Evolutionary conservation across 2,113 vertebrate species (phyloP).

Genomic region (Passer montanus): DNA sequence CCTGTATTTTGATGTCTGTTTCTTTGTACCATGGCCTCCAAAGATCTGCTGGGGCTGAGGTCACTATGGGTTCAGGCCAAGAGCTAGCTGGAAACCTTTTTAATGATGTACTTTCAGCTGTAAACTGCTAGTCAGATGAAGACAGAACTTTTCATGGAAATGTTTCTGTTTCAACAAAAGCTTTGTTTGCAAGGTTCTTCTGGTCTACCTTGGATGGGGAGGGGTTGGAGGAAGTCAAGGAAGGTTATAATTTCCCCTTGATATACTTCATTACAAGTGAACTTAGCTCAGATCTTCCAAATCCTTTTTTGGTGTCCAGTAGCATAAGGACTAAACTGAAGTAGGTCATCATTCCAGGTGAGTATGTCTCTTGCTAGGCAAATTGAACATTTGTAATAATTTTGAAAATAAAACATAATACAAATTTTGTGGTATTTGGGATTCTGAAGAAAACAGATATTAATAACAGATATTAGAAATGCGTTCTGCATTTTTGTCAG

Average conservation of each 20-base stretch:
- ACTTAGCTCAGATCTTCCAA: not conserved
- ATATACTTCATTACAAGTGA: not conserved
- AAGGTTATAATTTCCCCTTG: not conserved
- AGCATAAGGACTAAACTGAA: not conserved
- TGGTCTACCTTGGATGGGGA: not conserved
- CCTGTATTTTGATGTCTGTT: not conserved
- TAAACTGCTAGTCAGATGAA: not conserved
- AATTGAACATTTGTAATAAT: not conserved
- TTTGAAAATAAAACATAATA: not conserved
- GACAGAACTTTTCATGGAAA: not conserved
- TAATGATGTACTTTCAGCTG: not conserved
- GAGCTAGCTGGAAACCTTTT: not conserved
- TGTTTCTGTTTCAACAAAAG: not conserved
- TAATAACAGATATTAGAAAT: not conserved
- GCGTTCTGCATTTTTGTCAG: not conserved
- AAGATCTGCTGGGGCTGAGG: not conserved
- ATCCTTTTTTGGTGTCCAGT: not conserved
- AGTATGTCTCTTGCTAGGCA: not conserved
- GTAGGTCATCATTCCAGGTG: not conserved
- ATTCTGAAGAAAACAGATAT: not conserved
- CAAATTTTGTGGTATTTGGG: not conserved
- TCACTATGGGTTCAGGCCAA: not conserved
- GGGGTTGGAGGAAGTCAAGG: not conserved
- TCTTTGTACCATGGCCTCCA: not conserved
- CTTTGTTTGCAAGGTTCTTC: not conserved